phyloP scores from a whole-genome alignment of 2,113 vertebrate genomes.

The Sebastes fasciatus region DNA sequence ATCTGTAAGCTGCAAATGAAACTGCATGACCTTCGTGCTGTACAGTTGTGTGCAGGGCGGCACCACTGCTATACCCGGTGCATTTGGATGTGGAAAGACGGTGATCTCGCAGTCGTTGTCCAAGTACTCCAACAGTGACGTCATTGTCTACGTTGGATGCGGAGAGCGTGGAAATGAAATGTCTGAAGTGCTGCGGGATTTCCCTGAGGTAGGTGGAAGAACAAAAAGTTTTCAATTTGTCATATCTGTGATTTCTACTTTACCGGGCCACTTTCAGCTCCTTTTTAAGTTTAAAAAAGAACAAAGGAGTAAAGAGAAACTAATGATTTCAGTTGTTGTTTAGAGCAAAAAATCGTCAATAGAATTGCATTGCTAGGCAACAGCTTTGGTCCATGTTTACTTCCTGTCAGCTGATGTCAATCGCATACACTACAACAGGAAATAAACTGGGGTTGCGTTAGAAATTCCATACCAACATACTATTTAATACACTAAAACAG shows the following conservation, averaged over 20 bases:
- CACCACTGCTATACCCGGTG: constrained; percentile 96
- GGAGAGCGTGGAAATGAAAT: constrained; percentile 99
- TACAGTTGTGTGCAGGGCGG: constrained; percentile 95
- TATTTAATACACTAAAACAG: too few species aligned
- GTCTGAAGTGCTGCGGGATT: constrained; percentile 98
- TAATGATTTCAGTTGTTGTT: not conserved
- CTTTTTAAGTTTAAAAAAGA: not conserved
- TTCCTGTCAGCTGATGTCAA: too few species aligned
- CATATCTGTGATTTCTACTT: not conserved
- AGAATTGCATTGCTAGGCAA: too few species aligned
- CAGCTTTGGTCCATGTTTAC: too few species aligned
- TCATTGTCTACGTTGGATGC: constrained; percentile 97
- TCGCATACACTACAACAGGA: too few species aligned
- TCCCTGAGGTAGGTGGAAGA: constrained; percentile 91
- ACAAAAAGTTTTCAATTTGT: not conserved
- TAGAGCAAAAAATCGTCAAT: not conserved
- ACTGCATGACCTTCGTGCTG: not conserved
- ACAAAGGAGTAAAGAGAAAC: not conserved
- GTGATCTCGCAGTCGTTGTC: constrained; percentile 98
- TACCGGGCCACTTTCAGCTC: not conserved
- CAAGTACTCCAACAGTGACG: constrained; percentile 98
- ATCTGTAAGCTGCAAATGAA: not conserved
- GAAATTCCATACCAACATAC: too few species aligned
- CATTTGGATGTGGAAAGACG: constrained; percentile 98
- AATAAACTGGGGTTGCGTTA: too few species aligned